Percentiles rank a stretch among this genome's conserved stretches.
These are phyloP conservation scores for Acropternis orthonyx DNA, from an alignment of 2,797 vertebrate genomes.

Conservation along the genomic window DNA sequence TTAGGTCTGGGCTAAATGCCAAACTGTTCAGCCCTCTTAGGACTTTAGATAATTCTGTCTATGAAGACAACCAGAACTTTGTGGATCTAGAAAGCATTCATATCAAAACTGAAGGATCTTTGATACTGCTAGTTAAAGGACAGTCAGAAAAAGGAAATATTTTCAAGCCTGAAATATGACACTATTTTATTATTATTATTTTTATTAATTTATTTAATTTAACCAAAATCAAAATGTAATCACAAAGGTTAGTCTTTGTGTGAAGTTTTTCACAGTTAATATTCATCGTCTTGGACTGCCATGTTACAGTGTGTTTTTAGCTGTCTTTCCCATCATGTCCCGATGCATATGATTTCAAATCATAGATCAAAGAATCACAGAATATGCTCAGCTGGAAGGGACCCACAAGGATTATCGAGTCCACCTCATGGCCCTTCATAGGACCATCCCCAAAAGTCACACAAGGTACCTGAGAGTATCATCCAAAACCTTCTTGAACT, in stretches of 20 bases:
- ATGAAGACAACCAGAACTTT: background rate
- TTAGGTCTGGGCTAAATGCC: background rate
- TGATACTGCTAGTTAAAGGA: background rate
- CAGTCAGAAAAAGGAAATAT: background rate
- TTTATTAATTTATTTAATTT: background rate
- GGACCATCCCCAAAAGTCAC: background rate
- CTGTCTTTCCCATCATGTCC: rapidly evolving
- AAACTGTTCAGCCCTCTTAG: background rate
- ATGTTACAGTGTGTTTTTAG: background rate
- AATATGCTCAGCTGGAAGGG: background rate
- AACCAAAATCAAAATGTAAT: background rate
- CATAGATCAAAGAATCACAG: background rate
- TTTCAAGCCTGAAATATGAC: background rate
- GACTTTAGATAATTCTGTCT: background rate
- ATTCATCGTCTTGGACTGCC: background rate
- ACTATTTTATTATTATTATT: background rate
- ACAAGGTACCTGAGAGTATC: background rate
- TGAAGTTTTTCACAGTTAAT: background rate
- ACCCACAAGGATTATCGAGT: background rate
- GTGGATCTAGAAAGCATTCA: background rate
- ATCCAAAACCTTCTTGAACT: background rate
- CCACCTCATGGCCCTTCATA: background rate
- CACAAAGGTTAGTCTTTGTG: background rate
- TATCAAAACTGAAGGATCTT: background rate
- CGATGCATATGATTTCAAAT: background rate